These are phyloP conservation scores for Piprites chloris DNA, from an alignment of 2,113 vertebrate genomes.

Conservation along the genomic window DNA sequence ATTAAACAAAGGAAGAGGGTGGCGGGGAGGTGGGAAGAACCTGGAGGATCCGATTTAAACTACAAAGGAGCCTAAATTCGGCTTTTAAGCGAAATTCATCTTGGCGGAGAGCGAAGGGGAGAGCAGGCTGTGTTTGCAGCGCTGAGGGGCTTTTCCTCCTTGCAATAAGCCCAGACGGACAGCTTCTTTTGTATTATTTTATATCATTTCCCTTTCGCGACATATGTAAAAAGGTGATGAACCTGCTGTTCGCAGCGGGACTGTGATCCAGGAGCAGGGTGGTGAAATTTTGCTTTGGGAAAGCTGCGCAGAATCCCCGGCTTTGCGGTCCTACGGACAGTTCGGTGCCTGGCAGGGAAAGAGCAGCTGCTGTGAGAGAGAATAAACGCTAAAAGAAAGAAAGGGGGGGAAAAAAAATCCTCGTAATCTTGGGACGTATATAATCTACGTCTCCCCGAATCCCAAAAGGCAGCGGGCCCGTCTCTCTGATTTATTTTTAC, in stretches of 20 bases:
- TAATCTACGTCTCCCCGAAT: constrained; percentile 44
- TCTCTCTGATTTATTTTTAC: constrained; percentile 57
- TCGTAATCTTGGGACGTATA: constrained; percentile 47
- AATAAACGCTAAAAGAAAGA: background rate
- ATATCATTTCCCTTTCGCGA: fast-evolving
- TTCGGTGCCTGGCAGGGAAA: background rate
- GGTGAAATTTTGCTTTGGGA: background rate
- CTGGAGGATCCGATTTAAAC: background rate
- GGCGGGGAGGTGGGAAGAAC: background rate
- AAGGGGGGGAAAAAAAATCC: background rate
- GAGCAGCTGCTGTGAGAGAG: background rate
- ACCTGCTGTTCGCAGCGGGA: background rate
- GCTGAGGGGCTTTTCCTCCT: background rate
- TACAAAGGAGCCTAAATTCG: background rate
- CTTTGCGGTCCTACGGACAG: background rate
- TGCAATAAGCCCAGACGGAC: background rate
- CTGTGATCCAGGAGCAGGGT: background rate
- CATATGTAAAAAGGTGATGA: background rate
- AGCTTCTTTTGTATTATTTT: background rate
- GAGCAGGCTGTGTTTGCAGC: background rate
- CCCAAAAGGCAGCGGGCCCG: constrained; percentile 37
- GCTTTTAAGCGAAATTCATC: background rate
- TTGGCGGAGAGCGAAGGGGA: background rate
- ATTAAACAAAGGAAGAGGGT: background rate
- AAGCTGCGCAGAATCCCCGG: background rate